A percentile compares a stretch with the other conserved stretches of the same genome.
Evolutionary conservation across 2,113 vertebrate species (phyloP).

Genomic region (Oriolus oriolus): DNA sequence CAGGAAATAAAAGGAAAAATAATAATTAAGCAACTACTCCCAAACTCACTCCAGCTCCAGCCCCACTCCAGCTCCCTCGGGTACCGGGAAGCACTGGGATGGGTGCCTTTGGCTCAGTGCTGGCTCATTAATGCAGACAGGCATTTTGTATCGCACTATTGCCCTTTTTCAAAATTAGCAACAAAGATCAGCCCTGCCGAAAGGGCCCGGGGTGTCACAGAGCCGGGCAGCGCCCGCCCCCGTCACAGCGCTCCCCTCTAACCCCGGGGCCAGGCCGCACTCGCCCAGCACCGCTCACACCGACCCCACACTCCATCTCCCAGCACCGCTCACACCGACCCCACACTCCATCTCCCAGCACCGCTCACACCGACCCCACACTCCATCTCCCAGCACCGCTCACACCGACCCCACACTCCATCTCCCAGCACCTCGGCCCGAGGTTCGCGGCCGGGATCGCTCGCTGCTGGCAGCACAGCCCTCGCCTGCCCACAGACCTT

Average conservation of each 20-base stretch:
- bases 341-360: rapidly evolving
- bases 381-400: rapidly evolving
- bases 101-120: neutral
- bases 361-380: rapidly evolving
- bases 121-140: neutral
- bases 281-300: rapidly evolving
- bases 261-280: rapidly evolving
- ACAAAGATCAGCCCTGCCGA: neutral
- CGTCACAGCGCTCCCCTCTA: rapidly evolving
- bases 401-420: rapidly evolving
- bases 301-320: rapidly evolving
- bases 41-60: neutral
- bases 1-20: neutral
- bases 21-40: neutral
- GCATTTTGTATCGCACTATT: neutral
- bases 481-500: rapidly evolving
- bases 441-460: neutral
- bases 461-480: neutral
- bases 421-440: rapidly evolving
- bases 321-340: rapidly evolving
- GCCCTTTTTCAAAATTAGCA: neutral
- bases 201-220: neutral
- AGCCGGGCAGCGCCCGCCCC: rapidly evolving
- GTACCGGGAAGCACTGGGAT: rapidly evolving
- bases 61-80: rapidly evolving